Evolutionary conservation across 2,797 vertebrate genomes (phyloP).

Genomic region (Brachyalestes nurse): DNA sequence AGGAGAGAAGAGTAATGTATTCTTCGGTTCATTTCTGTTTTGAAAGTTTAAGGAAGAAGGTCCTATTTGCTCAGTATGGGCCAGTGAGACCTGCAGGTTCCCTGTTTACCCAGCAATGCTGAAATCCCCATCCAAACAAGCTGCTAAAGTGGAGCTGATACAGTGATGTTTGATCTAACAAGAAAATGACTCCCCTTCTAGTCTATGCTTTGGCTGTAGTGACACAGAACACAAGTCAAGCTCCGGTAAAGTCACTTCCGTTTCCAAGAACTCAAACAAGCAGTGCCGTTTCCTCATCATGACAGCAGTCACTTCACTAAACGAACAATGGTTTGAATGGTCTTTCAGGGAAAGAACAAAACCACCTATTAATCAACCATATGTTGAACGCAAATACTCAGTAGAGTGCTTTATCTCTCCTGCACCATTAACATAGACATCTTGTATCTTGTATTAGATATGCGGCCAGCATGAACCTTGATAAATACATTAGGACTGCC

Average conservation of each 20-base stretch:
- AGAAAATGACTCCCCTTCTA: conserved; percentile 1
- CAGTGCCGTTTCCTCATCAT: conserved; percentile 14
- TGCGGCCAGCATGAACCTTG: not conserved
- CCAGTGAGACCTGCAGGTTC: not conserved
- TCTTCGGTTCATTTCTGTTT: not conserved
- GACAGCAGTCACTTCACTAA: conserved; percentile 13
- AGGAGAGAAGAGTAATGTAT: not conserved
- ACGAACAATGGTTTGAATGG: conserved; percentile 19
- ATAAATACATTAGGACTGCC: not conserved
- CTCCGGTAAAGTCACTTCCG: conserved; percentile 7
- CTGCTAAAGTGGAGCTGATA: not conserved
- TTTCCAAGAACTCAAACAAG: conserved; percentile 4
- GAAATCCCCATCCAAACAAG: not conserved
- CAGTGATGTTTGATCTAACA: not conserved
- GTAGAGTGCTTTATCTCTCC: not conserved
- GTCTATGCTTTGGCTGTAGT: not conserved
- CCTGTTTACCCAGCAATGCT: not conserved
- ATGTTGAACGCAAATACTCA: no score
- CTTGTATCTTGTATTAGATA: not conserved
- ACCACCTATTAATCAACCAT: not conserved
- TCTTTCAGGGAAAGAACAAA: conserved; percentile 22
- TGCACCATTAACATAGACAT: not conserved
- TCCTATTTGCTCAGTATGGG: not conserved
- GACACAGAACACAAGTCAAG: not conserved
- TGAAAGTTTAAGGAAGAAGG: not conserved